Conservation (phyloP, 2,113 vertebrate species). For the Thunnus maccoyii region DNA sequence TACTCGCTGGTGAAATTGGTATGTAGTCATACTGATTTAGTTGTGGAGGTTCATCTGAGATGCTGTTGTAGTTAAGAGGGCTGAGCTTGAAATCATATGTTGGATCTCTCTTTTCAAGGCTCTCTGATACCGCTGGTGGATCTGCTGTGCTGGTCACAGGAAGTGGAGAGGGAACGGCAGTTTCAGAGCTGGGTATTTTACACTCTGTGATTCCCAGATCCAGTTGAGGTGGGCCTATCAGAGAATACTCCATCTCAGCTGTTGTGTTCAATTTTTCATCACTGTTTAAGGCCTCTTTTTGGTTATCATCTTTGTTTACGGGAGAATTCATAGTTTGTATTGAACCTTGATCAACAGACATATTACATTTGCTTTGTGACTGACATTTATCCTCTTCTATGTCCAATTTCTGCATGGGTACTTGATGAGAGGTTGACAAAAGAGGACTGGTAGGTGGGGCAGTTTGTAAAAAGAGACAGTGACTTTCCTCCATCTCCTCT, state of each 20-base stretch:
- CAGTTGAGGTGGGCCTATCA: conserved; percentile 71
- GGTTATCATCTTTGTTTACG: conserved; percentile 42
- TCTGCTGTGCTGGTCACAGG: conserved; percentile 59
- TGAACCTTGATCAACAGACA: conserved; percentile 57
- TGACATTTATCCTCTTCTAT: conserved; percentile 49
- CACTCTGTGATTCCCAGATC: conserved; percentile 65
- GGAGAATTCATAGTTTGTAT: conserved; percentile 54
- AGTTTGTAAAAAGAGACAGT: conserved; percentile 50
- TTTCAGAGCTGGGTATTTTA: conserved; percentile 71
- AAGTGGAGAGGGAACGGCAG: conserved; percentile 55
- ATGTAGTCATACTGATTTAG: conserved; percentile 77
- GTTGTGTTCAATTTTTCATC: conserved; percentile 40
- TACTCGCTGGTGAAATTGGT: conserved; percentile 74
- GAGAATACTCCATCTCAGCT: conserved; percentile 66
- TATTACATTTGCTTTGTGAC: conserved; percentile 55
- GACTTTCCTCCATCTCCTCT: conserved; percentile 65
- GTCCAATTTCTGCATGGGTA: conserved; percentile 35
- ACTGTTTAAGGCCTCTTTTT: conserved; percentile 45
- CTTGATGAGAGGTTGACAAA: conserved; percentile 55
- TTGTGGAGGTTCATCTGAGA: conserved; percentile 75
- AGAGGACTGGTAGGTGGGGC: conserved; percentile 60
- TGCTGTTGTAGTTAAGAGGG: conserved; percentile 80
- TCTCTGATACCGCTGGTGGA: conserved; percentile 48
- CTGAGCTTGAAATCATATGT: conserved; percentile 83
- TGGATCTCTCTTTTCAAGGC: conserved; percentile 60